Percentiles rank a stretch among this genome's conserved stretches.
These are phyloP conservation scores for Bombyx huttoni DNA, from an alignment of 2,888 invertebrate species.

Conservation along the genomic window DNA sequence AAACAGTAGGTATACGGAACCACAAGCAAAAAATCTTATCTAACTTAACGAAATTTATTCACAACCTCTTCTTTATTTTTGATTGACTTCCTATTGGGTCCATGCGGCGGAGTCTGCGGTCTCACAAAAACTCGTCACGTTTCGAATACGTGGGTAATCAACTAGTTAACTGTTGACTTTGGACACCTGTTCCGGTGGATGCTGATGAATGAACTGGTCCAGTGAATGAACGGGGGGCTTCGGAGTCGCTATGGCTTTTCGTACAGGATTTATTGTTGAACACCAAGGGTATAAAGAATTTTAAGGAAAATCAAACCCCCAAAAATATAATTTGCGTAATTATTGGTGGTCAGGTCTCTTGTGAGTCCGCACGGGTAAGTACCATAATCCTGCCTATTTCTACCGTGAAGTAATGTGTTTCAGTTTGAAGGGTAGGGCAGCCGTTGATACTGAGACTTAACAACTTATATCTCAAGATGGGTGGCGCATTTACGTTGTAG, in stretches of 20 bases:
- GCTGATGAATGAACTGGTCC: constrained; percentile 6
- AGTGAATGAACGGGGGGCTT: constrained; percentile 1
- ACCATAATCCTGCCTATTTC: no score
- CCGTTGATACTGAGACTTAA: no score
- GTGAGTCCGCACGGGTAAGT: no score
- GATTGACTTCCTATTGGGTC: constrained; percentile 18
- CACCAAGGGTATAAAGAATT: no score
- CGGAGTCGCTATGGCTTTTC: not conserved
- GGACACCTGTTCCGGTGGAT: constrained; percentile 24
- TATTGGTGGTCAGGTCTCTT: no score
- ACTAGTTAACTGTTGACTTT: constrained; percentile 53
- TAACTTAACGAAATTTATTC: constrained; percentile 8
- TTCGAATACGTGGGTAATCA: constrained; percentile 50
- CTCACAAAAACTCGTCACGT: constrained; percentile 29
- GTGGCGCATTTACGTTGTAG: no score
- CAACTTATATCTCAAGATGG: no score
- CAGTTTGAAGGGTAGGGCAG: no score
- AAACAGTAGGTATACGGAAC: constrained; percentile 4
- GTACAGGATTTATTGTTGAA: no score
- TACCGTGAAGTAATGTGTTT: no score
- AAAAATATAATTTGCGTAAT: no score
- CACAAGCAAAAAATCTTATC: not conserved
- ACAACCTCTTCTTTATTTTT: constrained; percentile 12
- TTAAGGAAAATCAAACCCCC: no score
- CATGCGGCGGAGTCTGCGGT: constrained; percentile 18